Base-by-base conservation (phyloP, 2,888 invertebrate species). In the Pollenia angustigena region DNA sequence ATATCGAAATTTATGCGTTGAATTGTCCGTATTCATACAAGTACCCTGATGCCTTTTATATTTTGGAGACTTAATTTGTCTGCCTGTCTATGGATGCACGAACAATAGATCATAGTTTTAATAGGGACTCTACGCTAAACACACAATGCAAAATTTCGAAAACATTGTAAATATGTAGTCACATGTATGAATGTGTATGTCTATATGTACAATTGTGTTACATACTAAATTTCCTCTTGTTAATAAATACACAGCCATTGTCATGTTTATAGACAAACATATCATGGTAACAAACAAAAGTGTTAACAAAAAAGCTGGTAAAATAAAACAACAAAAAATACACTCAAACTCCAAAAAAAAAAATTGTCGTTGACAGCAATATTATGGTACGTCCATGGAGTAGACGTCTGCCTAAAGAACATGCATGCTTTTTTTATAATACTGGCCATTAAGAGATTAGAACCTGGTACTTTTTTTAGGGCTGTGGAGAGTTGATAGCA, bases 31-130 rank as follows among this genome's bases (percentile, higher is more conserved):
- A 76, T 42, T 23, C 66, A 48, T 11, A 48, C 42, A 8, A 50
- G n/a, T 56, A 64, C 52, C 32, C 48, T 50, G 56, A 44, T 52
- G 44, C 16, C 54, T 44, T 50, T 76, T 16, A 74, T 60, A 40
- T 72, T 74, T 85, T 72, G 66, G 52, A 64, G 42, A 58, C 66
- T 72, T 42, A 54, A 84, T 69, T 62, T 83, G 78, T 81, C 76
- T 84, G 78, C 46, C 58, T 76, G 87, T 78, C 72, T 56, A 76
- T 74, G 18, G 40, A 16, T 48, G 12, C 48, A 54, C 66, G 56
- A 81, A 78, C 81, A 87, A 84, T 84, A 87, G 87, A 84, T 84
- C 84, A 84, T 78, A 64, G 58, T 66, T 72, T 81, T 48, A 81
- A 69, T 64, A 87, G 69, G 75, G 74, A 74, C 32, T 32, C 32